Percentiles rank a stretch among this genome's conserved stretches.
phyloP scores from a whole-genome alignment of 1,140 invertebrate genomes.

The Drosophila aff. region DNA sequence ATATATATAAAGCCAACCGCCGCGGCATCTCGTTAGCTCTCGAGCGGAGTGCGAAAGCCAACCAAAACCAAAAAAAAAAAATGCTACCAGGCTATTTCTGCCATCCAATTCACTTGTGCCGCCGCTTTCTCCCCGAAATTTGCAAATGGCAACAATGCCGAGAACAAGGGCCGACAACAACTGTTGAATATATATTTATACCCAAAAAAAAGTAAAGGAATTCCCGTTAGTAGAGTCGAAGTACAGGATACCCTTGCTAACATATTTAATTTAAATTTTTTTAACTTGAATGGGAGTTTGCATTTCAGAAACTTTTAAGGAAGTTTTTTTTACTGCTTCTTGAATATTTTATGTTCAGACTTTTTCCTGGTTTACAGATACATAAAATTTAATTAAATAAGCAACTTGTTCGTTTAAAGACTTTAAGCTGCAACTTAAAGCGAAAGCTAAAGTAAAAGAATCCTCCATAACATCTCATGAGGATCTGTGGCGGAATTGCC shows the following conservation, averaged over 20 bases:
- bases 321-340: background rate
- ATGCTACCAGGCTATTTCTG: constrained; percentile 61
- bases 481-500: background rate
- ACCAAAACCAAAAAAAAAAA: constrained; percentile 31
- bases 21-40: constrained; percentile 68
- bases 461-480: background rate
- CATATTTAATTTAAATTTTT: background rate
- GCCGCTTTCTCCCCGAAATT: constrained; percentile 44
- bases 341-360: background rate
- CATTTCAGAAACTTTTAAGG: background rate
- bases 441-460: too few relatives aligned
- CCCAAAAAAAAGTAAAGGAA: constrained; percentile 4
- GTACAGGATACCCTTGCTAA: background rate
- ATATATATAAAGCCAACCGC: constrained; percentile 12
- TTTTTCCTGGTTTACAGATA: background rate
- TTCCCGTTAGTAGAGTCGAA: background rate
- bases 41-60: constrained; percentile 24
- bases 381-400: too few relatives aligned
- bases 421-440: background rate
- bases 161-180: constrained; percentile 55
- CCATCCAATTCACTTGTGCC: constrained; percentile 64
- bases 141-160: constrained; percentile 52
- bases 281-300: background rate
- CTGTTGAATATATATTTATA: constrained; percentile 68
- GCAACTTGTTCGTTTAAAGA: background rate